Evolutionary conservation across 2,888 invertebrate genomes (phyloP), one percentile per base, ranked within the genome.

Genomic region (Nowickia ferox): DNA sequence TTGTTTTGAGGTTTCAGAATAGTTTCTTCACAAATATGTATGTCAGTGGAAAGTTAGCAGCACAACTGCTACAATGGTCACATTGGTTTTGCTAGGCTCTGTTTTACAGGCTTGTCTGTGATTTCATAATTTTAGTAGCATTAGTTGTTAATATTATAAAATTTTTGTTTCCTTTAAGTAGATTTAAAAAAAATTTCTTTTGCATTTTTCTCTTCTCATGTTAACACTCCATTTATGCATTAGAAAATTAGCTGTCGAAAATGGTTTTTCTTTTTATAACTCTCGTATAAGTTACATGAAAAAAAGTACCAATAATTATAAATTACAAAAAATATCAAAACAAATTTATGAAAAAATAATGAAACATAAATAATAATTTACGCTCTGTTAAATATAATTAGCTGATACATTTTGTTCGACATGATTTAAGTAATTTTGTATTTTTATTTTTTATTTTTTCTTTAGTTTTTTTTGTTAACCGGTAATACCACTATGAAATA

Each of bases 331-430:
- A 68, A 68, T 71, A 84, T 38, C 22, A 57, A 59, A 55, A 69
- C 11, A 76, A 75, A 59, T 69, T 57, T 19, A 53, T 51, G n/a
- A 5, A 69, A 76, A 8, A 87, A 76, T 77, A 77, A 6, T 65
- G 69, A 87, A 86, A 75, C 74, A 71, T 87, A 88, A 87, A 87
- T 87, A 87, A 79, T 87, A 82, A 83, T 84, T 87, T 84, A 87
- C 86, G 88, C 88, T 88, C 88, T 88, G 88, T 87, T 88, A 87
- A 88, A 77, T 87, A 66, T 51, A 46, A 17, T 82, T 78, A 65
- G 72, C 75, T 72, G 83, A 87, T 82, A 86, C 80, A 75, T 74
- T 79, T 77, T 69, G 77, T 75, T 69, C 68, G 55, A 77, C 51
- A 83, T 59, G 83, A 55, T 68, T 79, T 63, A 40, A 55, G 42